phyloP scores from a whole-genome alignment of 2,888 invertebrate species.

The Exocentrus adspersus region DNA sequence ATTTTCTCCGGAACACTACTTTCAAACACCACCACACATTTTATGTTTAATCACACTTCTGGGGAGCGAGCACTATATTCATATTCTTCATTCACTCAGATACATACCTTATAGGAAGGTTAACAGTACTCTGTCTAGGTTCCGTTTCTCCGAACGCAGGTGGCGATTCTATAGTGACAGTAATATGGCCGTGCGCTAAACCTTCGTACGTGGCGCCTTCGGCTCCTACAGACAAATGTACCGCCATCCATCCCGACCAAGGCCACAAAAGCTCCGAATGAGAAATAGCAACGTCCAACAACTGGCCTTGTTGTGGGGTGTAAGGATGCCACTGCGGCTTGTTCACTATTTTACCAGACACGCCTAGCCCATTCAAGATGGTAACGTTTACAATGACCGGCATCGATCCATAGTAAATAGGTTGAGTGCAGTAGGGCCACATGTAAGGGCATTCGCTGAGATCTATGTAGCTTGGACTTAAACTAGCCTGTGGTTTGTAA shows the following conservation, averaged over 20 bases:
- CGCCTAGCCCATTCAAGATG: slow-evolving; percentile 92
- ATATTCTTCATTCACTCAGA: no score
- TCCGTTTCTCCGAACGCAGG: slow-evolving; percentile 71
- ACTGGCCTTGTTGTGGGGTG: slow-evolving; percentile 75
- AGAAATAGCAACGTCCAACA: slow-evolving; percentile 81
- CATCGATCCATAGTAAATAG: slow-evolving; percentile 86
- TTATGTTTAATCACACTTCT: no score
- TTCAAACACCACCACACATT: no score
- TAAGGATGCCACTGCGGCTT: slow-evolving; percentile 91
- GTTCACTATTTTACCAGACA: slow-evolving; percentile 80
- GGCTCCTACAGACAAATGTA: slow-evolving; percentile 76
- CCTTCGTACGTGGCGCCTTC: slow-evolving; percentile 78
- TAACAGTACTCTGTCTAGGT: slow-evolving; percentile 68
- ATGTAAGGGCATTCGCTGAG: slow-evolving; percentile 95
- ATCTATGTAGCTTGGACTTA: slow-evolving; percentile 88
- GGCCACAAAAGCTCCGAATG: slow-evolving; percentile 91
- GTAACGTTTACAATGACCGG: slow-evolving; percentile 94
- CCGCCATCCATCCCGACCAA: slow-evolving; percentile 95
- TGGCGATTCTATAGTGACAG: slow-evolving; percentile 84
- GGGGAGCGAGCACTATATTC: no score
- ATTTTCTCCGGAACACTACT: no score
- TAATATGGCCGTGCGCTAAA: slow-evolving; percentile 83
- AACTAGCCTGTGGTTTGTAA: slow-evolving; percentile 74
- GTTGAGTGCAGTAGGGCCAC: slow-evolving; percentile 99
- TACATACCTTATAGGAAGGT: slow-evolving; percentile 67